Evolutionary conservation across 2,888 invertebrate genomes (phyloP).

Genomic region (Lymantria dispar): DNA sequence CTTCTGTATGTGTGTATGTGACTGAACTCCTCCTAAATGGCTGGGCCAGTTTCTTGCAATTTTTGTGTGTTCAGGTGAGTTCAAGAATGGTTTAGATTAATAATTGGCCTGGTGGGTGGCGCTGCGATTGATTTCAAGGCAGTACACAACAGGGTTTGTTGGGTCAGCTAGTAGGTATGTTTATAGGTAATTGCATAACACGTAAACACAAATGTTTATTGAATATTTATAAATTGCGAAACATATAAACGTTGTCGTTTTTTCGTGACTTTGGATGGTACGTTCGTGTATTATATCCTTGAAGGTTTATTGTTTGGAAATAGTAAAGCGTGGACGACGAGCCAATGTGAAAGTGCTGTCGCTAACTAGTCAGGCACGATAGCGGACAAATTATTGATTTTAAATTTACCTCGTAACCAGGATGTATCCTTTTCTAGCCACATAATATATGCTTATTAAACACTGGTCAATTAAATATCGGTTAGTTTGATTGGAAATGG

Average conservation of each 20-base stretch:
- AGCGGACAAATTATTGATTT: conserved; percentile 56
- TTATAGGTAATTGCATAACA: too few species aligned
- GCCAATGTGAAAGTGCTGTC: conserved; percentile 60
- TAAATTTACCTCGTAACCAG: conserved; percentile 21
- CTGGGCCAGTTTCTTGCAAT: too few species aligned
- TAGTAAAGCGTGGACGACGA: conserved; percentile 32
- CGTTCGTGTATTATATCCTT: conserved; percentile 40
- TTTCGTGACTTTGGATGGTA: conserved; percentile 28
- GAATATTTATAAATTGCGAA: neutral
- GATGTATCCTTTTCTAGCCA: conserved; percentile 15
- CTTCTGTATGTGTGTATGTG: too few species aligned
- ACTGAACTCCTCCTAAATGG: too few species aligned
- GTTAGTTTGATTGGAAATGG: neutral
- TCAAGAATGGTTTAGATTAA: too few species aligned
- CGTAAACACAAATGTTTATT: too few species aligned
- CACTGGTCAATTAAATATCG: conserved; percentile 11
- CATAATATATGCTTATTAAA: conserved; percentile 15
- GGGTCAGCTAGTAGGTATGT: too few species aligned
- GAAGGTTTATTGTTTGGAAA: conserved; percentile 69
- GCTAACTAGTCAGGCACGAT: conserved; percentile 65
- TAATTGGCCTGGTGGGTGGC: too few species aligned
- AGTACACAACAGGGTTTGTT: too few species aligned
- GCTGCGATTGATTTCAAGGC: too few species aligned
- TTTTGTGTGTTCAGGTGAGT: too few species aligned
- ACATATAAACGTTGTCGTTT: neutral